Evolutionary conservation across 2,113 vertebrate genomes (phyloP), one percentile per base, ranked within the genome.

Genomic region (Telmatochromis sp.): DNA sequence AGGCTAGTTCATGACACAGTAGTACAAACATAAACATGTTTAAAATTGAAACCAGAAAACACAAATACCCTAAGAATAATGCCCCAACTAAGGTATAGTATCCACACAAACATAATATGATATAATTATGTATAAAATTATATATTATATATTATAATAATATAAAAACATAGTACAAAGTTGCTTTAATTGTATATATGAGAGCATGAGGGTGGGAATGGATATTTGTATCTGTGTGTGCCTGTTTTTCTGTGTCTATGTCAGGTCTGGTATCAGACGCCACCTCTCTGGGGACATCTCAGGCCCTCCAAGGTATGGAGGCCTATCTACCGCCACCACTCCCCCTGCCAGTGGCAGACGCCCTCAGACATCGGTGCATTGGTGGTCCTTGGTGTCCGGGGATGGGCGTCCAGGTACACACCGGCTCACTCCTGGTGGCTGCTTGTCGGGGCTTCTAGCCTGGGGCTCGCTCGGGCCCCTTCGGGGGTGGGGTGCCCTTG

Each of bases 281-380:
- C 0, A n/a, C 50, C 17, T 51, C 50, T n/a, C 17, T 51, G 3
- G 50, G 50, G 50, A n/a, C 5, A 51, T 51, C 50, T 9, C 17
- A 51, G 17, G 50, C 5, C 8, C 5, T 51, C 50, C 17, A 17
- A 47, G 15, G 45, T 47, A 17, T 47, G 45, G 14, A 47, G 15
- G 45, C 45, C 45, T 47, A 47, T 47, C 14, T 47, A 3, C 40
- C 40, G 5, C 40, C 13, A 45, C 42, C 42, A 45, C 42, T 45
- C 3, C 42, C 6, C 42, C 42, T 45, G 3, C 42, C 42, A 7
- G 13, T 45, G 42, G 42, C 42, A 14, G 42, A 45, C 0, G 0
- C 42, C 42, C 13, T 45, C 42, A 1, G 42, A 14, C 42, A 14
- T 45, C 6, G 13, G 42, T 45, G 42, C 42, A 14, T 45, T 45